Base-by-base conservation (phyloP, 2,888 invertebrate species). In the Aromia moschata region DNA sequence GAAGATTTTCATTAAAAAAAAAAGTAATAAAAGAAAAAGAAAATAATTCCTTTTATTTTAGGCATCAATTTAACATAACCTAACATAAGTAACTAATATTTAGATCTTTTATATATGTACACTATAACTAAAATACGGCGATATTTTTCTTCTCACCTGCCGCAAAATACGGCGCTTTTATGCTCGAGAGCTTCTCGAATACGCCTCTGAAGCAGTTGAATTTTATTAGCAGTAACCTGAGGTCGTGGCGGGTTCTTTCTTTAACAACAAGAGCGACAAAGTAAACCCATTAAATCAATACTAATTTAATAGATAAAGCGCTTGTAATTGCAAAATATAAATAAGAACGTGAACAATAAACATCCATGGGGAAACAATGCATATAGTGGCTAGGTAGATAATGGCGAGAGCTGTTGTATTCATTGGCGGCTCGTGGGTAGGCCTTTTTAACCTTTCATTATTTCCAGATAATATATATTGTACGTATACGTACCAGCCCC, bases 281-380 rank as follows among this genome's bases (percentile, higher is more conserved):
- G 67, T 68, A 65, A 68, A 67, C 64, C 69, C 67, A 69, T 68
- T 71, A 70, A 70, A 71, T 70, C 68, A 70, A 68, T 67, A 70
- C 69, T 69, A 68, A 70, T 72, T 68, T 68, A 69, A 69, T 66
- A 69, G 72, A 71, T 73, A 73, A 71, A 71, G 68, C 69, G 63
- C 65, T 59, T 66, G 70, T 72, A 71, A 71, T 73, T 72, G 72
- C 65, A 63, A 71, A 72, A 71, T 72, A 72, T 72, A 72, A 73
- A 72, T 69, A 71, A 71, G 65, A 70, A 61, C 70, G 70, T 68
- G 72, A 60, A 67, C 70, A 69, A 71, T 71, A 73, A 73, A 72
- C 62, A 62, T 69, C 56, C 57, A 51, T 45, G 54, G 64, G 58
- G 58, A 67, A 72, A 73, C 73, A 73, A 73, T 73, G 72, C 66